Percentiles rank a stretch among this genome's conserved stretches.
phyloP scores from a whole-genome alignment of 2,113 vertebrate species.

The Benitochromis conjunctus region DNA sequence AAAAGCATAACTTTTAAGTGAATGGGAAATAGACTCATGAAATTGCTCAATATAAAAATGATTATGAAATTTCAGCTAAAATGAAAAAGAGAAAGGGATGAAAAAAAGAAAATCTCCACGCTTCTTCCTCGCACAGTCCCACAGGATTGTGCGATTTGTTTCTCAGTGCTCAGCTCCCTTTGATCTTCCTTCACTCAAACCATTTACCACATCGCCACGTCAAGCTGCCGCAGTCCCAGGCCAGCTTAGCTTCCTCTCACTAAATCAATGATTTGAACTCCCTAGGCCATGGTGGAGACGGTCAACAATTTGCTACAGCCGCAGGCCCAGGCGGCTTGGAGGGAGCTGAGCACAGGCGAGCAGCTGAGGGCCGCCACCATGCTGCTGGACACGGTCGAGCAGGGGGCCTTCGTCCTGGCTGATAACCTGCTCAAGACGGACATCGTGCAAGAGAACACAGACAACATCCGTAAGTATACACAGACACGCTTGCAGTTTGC shows the following conservation, averaged over 20 bases:
- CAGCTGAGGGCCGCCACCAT: constrained; percentile 93
- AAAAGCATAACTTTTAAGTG: neutral
- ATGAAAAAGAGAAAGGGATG: neutral
- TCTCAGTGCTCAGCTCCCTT: neutral
- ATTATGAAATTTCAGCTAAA: neutral
- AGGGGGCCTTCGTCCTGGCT: constrained; percentile 95
- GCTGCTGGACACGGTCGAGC: constrained; percentile 94
- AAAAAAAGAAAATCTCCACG: neutral
- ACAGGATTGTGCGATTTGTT: neutral
- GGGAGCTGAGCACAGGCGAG: constrained; percentile 83
- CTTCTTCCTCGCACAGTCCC: neutral
- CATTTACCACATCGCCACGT: constrained; percentile 17
- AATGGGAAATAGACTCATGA: neutral
- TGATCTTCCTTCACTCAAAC: constrained; percentile 13
- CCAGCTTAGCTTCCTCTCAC: neutral
- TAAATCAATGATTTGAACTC: constrained; percentile 30
- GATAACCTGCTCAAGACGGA: constrained; percentile 98
- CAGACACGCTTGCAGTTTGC: neutral
- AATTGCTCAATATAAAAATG: neutral
- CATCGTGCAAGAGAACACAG: constrained; percentile 92
- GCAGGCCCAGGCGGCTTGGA: constrained; percentile 87
- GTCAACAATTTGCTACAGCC: constrained; percentile 97
- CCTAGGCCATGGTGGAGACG: constrained; percentile 97
- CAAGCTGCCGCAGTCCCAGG: constrained; percentile 1
- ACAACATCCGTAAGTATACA: constrained; percentile 91